Evolutionary conservation across 2,797 vertebrate species (phyloP).

Genomic region (Manis javanica): DNA sequence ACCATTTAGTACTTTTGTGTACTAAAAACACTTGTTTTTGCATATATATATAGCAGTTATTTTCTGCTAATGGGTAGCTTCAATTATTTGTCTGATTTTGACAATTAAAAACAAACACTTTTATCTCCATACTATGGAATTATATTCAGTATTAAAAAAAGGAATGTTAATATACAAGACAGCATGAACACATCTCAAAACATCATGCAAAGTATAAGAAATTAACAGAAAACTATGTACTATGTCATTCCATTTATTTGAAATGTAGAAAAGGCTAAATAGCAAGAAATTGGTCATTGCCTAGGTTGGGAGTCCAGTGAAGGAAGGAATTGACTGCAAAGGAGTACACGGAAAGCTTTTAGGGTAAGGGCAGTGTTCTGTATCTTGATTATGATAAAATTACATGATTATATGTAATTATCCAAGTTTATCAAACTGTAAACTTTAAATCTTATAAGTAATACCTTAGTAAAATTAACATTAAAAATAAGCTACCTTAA

Average conservation of each 20-base stretch:
- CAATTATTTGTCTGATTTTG: conserved; percentile 15
- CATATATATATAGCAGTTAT: neutral
- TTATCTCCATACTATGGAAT: neutral
- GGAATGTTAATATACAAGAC: neutral
- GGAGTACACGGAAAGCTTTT: neutral
- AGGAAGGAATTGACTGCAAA: neutral
- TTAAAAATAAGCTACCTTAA: neutral
- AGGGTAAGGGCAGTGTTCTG: neutral
- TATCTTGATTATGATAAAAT: neutral
- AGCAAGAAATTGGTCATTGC: neutral
- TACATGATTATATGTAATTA: neutral
- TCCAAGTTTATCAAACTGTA: neutral
- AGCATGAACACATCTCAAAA: neutral
- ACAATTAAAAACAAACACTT: neutral
- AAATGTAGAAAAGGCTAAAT: neutral
- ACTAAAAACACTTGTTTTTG: neutral
- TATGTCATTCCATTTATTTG: neutral
- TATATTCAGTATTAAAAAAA: neutral
- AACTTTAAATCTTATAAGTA: conserved; percentile 24
- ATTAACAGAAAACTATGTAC: neutral
- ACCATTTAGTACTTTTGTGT: neutral
- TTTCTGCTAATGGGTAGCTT: neutral
- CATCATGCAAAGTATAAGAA: neutral
- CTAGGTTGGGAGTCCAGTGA: neutral
- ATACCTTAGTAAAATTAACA: neutral